Evolutionary conservation across 2,888 invertebrate genomes (phyloP), one percentile per base, ranked within the genome.

Genomic region (Norana najaformis): DNA sequence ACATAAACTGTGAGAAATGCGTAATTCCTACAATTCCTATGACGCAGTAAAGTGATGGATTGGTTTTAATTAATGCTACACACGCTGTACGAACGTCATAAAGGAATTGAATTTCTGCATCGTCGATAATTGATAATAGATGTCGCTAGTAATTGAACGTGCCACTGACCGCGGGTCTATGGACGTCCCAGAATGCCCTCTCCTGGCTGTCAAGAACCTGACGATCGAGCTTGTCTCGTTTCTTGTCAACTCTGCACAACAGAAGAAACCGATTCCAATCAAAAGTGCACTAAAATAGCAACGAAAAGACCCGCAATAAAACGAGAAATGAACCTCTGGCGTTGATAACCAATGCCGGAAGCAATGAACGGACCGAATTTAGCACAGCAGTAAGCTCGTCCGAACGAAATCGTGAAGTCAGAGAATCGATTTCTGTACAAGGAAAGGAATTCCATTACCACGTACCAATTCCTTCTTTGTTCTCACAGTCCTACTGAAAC

Each of bases 121-220:
- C 85, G 37, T 36, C 37, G 85, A 85, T 85, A 85, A 85, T 85
- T 37, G 85, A 23, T 36, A 85, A 85, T 85, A 85, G 35, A 85
- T 36, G 35, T 16, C 85, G 37, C 37, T 85, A 36, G 35, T 36
- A 85, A 69, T 69, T 69, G 23, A 8, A 85, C n/a, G 39, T n/a
- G 36, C 37, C 38, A 94, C 95, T 96, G 95, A 98, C 98, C 97
- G 99, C 98, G 20, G 99, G 99, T 94, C 99, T 96, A 95, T 99
- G 99, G 0, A 99, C 98, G 95, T 99, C 99, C 99, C 99, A 99
- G 95, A 99, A 99, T 1, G 99, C 99, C 93, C 99, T 95, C 95
- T 99, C 99, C 95, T 99, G 99, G 93, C 98, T 99, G 95, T 99
- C 99, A 91, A 99, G 95, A 23, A 99, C 98, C 95, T 99, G 99